Evolutionary conservation across 2,888 invertebrate species (phyloP), one percentile per base, ranked within the genome.

Genomic region (Nomada ferruginata): DNA sequence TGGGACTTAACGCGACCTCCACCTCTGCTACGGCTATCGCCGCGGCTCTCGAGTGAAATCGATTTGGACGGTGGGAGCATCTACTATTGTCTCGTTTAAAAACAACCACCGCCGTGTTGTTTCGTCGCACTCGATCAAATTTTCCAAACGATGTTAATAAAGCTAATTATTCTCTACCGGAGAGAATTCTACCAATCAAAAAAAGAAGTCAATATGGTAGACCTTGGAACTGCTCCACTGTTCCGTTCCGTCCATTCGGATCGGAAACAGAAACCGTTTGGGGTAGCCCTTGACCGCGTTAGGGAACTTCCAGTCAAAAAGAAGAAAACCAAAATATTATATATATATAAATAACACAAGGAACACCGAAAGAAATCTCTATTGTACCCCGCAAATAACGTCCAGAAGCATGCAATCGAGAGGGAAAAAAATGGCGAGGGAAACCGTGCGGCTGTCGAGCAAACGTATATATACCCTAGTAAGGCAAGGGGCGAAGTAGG

Each of bases 1-100:
- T 26, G 42, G 66, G 50, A 68, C 75, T 66, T 75, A 68, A 60
- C 66, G 52, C 66, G 66, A 66, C 73, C 64, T 74, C 73, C 68
- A 57, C 20, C 65, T 61, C 47, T 7, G 36, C 52, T 5, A 44
- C 18, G 53, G 44, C 66, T 55, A 23, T 55, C 42, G 68, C 57
- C 55, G 23, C 26, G 60, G 60, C 60, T 44, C 18, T 42, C 64
- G 55, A 52, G 50, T 63, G 63, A 70, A 76, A 70, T 76, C 76
- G 70, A 70, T 76, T 50, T 69, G 42, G n/a, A 36, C 18, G n/a
- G 23, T 18, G 18, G 23, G 60, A 70, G 29, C 13, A 1, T 59
- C 44, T 13, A n/a, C 18, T 10, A 53, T 23, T 42, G 53, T 61
- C 23, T 72, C 71, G 42, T 36, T 53, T 42, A 63, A 53, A 72